phyloP scores from a whole-genome alignment of 2,113 vertebrate species.

The Hyla sarda region DNA sequence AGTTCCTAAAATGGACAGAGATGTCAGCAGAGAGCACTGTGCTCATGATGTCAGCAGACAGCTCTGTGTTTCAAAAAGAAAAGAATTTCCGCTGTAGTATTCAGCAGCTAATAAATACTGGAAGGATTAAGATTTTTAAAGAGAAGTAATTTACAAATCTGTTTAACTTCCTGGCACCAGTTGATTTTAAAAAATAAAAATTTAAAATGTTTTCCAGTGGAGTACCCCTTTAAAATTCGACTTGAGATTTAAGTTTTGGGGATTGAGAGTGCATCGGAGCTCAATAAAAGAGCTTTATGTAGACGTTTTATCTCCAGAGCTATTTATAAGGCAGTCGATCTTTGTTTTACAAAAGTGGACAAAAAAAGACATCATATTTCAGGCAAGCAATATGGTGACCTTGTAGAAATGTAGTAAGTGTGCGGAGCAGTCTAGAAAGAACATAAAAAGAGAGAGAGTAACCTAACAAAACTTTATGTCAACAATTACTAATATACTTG shows the following conservation, averaged over 20 bases:
- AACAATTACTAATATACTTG: too few relatives aligned
- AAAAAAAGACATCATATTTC: neutral
- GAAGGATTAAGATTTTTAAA: too few relatives aligned
- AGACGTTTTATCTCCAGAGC: neutral
- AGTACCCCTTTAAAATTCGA: neutral
- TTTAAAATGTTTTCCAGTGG: too few relatives aligned
- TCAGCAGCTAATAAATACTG: too few relatives aligned
- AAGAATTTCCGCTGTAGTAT: too few relatives aligned
- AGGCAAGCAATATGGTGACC: neutral
- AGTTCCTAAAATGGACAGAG: too few relatives aligned
- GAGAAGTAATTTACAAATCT: too few relatives aligned
- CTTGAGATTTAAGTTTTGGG: neutral
- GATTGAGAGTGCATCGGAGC: neutral
- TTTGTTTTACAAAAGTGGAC: neutral
- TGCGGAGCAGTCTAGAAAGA: neutral
- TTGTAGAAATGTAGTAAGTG: neutral
- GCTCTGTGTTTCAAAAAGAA: too few relatives aligned
- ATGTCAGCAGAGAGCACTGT: too few relatives aligned
- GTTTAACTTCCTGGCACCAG: too few relatives aligned
- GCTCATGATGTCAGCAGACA: too few relatives aligned
- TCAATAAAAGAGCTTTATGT: neutral
- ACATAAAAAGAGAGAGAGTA: neutral
- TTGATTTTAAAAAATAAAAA: too few relatives aligned
- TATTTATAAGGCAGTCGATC: neutral
- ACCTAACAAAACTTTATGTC: neutral